These are phyloP conservation scores for Dastarcus helophoroides DNA, from an alignment of 2,888 invertebrate genomes.

Conservation along the genomic window DNA sequence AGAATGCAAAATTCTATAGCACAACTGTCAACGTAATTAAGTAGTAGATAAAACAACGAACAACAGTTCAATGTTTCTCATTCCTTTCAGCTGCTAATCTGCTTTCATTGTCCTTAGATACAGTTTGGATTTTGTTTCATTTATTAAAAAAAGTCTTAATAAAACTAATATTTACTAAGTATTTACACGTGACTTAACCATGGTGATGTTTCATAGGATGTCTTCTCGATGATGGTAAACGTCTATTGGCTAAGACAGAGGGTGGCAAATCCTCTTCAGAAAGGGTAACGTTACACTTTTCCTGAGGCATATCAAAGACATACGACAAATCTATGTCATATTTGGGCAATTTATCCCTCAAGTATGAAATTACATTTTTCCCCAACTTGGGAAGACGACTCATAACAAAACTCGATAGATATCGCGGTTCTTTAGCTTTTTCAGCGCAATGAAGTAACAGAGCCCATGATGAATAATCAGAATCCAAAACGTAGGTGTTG, in stretches of 20 bases:
- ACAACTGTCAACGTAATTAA: no score
- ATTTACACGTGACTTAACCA: no score
- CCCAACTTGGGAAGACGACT: conserved; percentile 50
- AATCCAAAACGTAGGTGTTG: conserved; percentile 77
- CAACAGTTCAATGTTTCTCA: no score
- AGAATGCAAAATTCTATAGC: no score
- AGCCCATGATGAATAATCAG: conserved; percentile 75
- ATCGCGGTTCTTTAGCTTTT: conserved; percentile 63
- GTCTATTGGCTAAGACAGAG: conserved; percentile 24
- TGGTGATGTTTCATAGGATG: conserved; percentile 40
- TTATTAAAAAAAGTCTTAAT: no score
- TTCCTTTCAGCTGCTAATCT: no score
- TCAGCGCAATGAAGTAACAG: conserved; percentile 78
- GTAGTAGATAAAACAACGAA: no score
- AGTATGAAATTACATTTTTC: conserved; percentile 60
- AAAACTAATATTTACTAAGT: no score
- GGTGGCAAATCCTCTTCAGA: conserved; percentile 30
- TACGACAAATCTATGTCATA: conserved; percentile 79
- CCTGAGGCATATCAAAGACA: conserved; percentile 72
- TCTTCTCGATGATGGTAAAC: conserved; percentile 26
- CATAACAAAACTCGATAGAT: conserved; percentile 72
- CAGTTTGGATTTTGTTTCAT: no score
- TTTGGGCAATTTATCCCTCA: conserved; percentile 64
- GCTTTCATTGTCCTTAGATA: no score
- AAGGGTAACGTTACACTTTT: conserved; percentile 44